phyloP scores from a whole-genome alignment of 2,113 vertebrate genomes.

The Tupaia tana region DNA sequence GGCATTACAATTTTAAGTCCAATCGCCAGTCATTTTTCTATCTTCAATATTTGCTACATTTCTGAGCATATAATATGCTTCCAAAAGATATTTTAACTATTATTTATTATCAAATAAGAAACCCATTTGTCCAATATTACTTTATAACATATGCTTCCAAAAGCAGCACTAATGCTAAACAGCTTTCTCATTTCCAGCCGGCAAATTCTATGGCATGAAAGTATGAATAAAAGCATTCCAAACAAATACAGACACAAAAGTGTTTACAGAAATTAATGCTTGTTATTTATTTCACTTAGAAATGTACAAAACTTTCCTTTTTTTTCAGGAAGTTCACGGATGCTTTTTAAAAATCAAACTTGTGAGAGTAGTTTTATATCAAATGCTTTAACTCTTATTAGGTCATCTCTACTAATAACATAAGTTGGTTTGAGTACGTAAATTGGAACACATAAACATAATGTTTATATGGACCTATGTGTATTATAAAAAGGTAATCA shows the following conservation, averaged over 20 bases:
- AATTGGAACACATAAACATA: background rate
- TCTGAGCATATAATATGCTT: background rate
- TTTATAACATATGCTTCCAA: background rate
- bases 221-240: background rate
- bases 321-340: background rate
- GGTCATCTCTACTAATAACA: background rate
- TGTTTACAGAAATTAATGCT: background rate
- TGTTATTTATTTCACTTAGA: background rate
- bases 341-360: slow-evolving; percentile 20
- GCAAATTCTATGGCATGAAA: slow-evolving; percentile 19
- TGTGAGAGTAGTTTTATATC: background rate
- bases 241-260: background rate
- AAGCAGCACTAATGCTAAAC: background rate
- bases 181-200: slow-evolving; percentile 6
- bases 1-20: background rate
- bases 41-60: background rate
- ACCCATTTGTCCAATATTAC: background rate
- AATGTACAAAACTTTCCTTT: background rate
- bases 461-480: background rate
- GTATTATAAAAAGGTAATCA: background rate
- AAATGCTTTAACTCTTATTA: slow-evolving; percentile 30
- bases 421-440: background rate
- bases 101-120: slow-evolving; percentile 8
- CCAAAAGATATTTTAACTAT: slow-evolving; percentile 17
- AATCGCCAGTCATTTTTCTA: slow-evolving; percentile 4